A percentile compares a stretch with the other conserved stretches of the same genome.
These are phyloP conservation scores for Watersipora subatra DNA, from an alignment of 1,140 invertebrate species.

Conservation along the genomic window DNA sequence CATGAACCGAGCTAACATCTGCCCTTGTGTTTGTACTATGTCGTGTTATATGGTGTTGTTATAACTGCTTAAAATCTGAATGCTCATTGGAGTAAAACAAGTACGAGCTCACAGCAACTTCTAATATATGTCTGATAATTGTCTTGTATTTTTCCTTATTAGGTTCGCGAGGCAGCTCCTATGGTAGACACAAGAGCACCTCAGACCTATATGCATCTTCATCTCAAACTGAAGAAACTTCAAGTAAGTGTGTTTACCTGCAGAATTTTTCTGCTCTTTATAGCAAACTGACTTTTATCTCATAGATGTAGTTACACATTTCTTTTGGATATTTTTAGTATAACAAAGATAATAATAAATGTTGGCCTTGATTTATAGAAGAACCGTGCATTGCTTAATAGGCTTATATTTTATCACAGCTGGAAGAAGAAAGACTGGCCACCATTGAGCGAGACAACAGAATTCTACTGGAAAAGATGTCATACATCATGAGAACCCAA, in stretches of 20 bases:
- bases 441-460: constrained; percentile 38
- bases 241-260: constrained; percentile 23
- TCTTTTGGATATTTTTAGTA: background rate
- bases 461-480: constrained; percentile 37
- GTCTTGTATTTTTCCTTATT: too few relatives aligned
- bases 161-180: constrained; percentile 17
- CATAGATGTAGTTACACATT: background rate
- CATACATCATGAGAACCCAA: constrained; percentile 33
- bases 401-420: constrained; percentile 19
- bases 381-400: too few relatives aligned
- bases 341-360: background rate
- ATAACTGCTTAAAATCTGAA: too few relatives aligned
- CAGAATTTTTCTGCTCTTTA: background rate
- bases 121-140: too few relatives aligned
- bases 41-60: too few relatives aligned
- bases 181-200: constrained; percentile 38
- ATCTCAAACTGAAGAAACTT: constrained; percentile 40
- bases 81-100: too few relatives aligned
- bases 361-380: too few relatives aligned
- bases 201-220: constrained; percentile 39
- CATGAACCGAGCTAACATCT: too few relatives aligned
- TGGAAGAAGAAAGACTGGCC: constrained; percentile 35
- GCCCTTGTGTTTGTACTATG: too few relatives aligned
- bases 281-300: background rate
- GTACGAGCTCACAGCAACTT: too few relatives aligned